Percentiles rank a stretch among this genome's conserved stretches.
Evolutionary conservation across 2,797 vertebrate species (phyloP).

Genomic region (Rhynchotus rufescens): DNA sequence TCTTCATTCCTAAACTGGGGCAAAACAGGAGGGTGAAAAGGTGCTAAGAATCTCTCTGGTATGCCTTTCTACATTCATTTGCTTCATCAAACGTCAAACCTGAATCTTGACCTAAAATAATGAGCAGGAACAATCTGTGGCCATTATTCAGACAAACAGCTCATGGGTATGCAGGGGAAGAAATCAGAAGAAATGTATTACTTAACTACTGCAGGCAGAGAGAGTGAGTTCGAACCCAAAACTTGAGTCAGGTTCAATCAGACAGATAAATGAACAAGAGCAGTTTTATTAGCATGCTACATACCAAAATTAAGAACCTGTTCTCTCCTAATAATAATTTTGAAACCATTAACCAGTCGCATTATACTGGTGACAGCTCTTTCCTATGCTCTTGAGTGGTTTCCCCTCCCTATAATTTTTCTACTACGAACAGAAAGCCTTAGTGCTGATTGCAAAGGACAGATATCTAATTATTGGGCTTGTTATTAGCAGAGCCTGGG

Average conservation of each 20-base stretch:
- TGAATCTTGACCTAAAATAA: background rate
- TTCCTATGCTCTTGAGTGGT: constrained; percentile 25
- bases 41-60: background rate
- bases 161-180: background rate
- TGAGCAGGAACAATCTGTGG: background rate
- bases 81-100: background rate
- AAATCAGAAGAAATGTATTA: background rate
- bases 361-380: background rate
- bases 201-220: background rate
- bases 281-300: background rate
- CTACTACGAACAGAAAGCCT: background rate
- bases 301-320: background rate
- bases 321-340: background rate
- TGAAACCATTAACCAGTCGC: constrained; percentile 1
- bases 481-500: constrained; percentile 35
- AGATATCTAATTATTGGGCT: constrained; percentile 44
- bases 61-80: background rate
- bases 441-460: constrained; percentile 34
- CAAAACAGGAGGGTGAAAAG: background rate
- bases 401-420: background rate
- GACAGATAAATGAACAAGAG: background rate
- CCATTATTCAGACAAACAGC: background rate
- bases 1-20: background rate
- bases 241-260: background rate
- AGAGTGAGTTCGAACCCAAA: background rate